Percentiles rank a stretch among this genome's conserved stretches.
Evolutionary conservation across 1,140 invertebrate species (phyloP).

Genomic region (Dolichoris vasculosae): DNA sequence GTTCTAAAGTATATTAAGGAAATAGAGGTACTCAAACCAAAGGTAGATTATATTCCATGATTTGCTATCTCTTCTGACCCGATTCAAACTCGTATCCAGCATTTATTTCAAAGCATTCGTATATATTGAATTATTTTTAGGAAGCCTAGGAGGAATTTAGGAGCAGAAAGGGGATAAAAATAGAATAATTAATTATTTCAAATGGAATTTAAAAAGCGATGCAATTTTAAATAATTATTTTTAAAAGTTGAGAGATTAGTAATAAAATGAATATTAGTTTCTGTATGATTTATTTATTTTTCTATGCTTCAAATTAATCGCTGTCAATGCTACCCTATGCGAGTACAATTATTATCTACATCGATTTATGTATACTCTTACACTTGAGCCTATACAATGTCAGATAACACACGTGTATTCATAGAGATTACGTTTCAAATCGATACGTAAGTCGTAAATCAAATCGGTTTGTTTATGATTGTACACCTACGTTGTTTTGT

Average conservation of each 20-base stretch:
- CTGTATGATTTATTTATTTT: not conserved
- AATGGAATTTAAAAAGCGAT: too few species aligned
- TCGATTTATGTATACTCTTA: not conserved
- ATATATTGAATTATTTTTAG: too few species aligned
- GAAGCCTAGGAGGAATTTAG: too few species aligned
- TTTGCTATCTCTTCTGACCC: not conserved
- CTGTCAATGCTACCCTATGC: not conserved
- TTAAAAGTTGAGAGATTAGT: not conserved
- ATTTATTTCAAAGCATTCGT: too few species aligned
- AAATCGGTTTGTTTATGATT: not conserved
- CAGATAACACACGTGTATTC: not conserved
- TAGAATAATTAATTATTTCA: too few species aligned
- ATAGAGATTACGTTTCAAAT: not conserved
- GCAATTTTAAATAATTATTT: too few species aligned
- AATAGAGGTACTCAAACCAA: not conserved
- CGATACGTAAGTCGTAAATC: not conserved
- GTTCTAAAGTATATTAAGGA: not conserved
- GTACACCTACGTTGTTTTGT: not conserved
- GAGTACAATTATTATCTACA: not conserved
- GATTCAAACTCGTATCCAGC: too few species aligned
- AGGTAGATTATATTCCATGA: not conserved
- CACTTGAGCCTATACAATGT: not conserved
- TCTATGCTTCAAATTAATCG: not conserved
- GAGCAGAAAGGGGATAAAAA: too few species aligned
- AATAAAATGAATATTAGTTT: not conserved